Base-by-base conservation (phyloP, 1,140 invertebrate genomes). In the Archegozetes longisetosus region DNA sequence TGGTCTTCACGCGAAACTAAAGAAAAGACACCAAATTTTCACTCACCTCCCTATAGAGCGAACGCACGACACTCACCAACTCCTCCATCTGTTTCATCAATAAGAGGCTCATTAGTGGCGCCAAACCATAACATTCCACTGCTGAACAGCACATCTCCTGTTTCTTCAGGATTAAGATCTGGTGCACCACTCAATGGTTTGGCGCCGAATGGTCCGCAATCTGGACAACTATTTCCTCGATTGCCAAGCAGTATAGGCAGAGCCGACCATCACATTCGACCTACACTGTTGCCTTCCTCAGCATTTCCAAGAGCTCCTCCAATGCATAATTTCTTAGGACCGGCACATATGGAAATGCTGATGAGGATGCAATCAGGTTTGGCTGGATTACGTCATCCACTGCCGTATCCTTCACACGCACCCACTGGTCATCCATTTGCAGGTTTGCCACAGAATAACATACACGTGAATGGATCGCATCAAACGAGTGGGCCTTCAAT, bases 181-280 rank as follows among this genome's bases (percentile, higher is more conserved):
- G n/a, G n/a, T 9, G 32, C 17, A 9, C 32, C 32, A 40, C 32
- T 9, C 32, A 40, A 17, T 40, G 6, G 6, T 40, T 6, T 40
- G 32, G 32, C 17, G 32, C 32, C 32, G 6, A 40, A 40, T 40
- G 32, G 24, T 22, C 22, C 50, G 12, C n/a, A 9, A 20, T 13
- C n/a, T 12, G 13, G n/a, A 14, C 50, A 22, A 20, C n/a, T 22
- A 12, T 51, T 14, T 51, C 50, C 50, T 9, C 9, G 50, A 51
- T 25, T 25, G 12, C n/a, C 50, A 79, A 14, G 79, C 83, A 17
- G 84, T 84, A 29, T 80, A 78, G 14, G 76, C 78, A 3, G 25
- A 17, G 50, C 46, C 14, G 28, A 55, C 32, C 12, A 22, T 49
- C 17, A 17, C n/a, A 24, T 26, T 25, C 22, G 26, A 23, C 14